Evolutionary conservation across 2,797 vertebrate species (phyloP).

Genomic region (Garrulus glandarius): DNA sequence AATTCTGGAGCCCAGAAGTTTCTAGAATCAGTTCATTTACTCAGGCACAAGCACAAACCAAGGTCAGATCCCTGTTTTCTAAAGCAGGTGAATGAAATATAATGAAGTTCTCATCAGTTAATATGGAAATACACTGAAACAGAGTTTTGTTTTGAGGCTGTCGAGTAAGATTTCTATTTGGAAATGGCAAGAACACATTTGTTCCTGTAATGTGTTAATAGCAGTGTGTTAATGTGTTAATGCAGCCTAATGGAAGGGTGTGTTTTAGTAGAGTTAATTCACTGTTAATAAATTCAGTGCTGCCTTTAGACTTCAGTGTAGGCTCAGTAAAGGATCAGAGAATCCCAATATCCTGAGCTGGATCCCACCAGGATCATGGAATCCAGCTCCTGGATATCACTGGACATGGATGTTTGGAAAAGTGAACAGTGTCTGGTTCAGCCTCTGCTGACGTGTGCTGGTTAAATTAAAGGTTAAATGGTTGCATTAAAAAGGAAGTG

Average conservation of each 20-base stretch:
- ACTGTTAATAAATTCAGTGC: background rate
- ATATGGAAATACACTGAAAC: background rate
- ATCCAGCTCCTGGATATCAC: background rate
- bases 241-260: background rate
- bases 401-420: background rate
- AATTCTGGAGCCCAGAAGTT: background rate
- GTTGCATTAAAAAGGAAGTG: background rate
- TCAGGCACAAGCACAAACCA: background rate
- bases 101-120: background rate
- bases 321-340: background rate
- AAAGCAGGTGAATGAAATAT: background rate
- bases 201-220: background rate
- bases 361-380: background rate
- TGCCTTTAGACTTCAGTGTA: background rate
- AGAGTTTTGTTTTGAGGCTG: background rate
- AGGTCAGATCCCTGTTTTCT: background rate
- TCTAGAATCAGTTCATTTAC: background rate
- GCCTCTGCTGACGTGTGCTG: background rate
- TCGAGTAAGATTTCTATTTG: accelerated
- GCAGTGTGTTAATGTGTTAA: background rate
- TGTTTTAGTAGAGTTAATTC: background rate
- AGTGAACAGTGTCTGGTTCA: background rate
- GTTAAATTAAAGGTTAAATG: background rate
- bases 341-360: background rate
- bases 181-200: background rate